Conservation (phyloP, 2,113 vertebrate genomes). For the Clarias gariepinus region DNA sequence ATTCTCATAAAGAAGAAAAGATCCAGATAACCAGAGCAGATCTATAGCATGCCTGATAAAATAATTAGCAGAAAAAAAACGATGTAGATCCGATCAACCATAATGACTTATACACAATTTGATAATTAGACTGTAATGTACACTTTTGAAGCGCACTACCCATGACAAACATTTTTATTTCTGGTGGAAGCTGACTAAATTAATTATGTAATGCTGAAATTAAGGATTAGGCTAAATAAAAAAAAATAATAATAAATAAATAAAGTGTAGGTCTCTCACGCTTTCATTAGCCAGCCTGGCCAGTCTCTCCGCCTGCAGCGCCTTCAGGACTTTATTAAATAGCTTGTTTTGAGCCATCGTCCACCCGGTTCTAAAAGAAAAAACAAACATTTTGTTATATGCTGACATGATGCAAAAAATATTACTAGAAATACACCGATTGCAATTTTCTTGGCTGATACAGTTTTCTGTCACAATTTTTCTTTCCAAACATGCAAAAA, state of each 20-base stretch:
- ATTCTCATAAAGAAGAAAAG: not conserved
- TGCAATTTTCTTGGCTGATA: no score
- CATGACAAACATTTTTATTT: no score
- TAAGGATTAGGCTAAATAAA: not conserved
- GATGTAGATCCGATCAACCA: no score
- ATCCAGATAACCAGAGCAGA: not conserved
- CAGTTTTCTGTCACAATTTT: no score
- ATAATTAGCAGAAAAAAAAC: no score
- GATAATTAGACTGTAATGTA: no score
- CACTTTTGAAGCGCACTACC: no score
- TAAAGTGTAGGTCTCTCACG: constrained; percentile 71
- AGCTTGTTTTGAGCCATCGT: constrained; percentile 92
- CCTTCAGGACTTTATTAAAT: constrained; percentile 96
- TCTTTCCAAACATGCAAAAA: no score
- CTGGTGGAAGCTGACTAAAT: no score
- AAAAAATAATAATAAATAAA: not conserved
- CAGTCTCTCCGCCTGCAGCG: constrained; percentile 89
- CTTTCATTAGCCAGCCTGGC: constrained; percentile 92
- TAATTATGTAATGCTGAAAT: no score
- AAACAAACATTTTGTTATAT: not conserved
- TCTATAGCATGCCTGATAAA: not conserved
- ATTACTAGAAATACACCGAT: not conserved
- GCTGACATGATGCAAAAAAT: not conserved
- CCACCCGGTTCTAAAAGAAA: constrained; percentile 85
- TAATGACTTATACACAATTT: no score